A percentile compares a stretch with the other conserved stretches of the same genome.
phyloP scores from a whole-genome alignment of 2,888 invertebrate genomes.

The Cataglyphis altisquamis region DNA sequence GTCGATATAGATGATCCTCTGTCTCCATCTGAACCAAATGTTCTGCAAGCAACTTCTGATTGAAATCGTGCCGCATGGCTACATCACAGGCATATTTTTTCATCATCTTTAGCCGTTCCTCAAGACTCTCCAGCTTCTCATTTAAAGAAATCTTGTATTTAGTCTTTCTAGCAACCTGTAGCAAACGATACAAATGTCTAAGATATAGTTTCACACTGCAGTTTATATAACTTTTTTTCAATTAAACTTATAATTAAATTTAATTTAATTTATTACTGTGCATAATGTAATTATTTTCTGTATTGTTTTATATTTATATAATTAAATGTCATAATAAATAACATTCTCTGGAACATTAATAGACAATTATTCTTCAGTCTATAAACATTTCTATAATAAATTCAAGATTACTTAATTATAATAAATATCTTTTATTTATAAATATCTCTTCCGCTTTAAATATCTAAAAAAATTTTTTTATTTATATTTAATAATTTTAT shows the following conservation, averaged over 20 bases:
- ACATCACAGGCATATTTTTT: slow-evolving; percentile 87
- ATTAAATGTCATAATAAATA: background rate
- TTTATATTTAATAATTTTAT: background rate
- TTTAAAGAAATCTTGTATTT: slow-evolving; percentile 87
- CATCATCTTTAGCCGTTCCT: slow-evolving; percentile 85
- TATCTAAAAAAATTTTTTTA: background rate
- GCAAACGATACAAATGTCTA: background rate
- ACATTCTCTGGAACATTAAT: background rate
- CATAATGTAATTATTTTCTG: background rate
- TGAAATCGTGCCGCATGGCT: slow-evolving; percentile 87
- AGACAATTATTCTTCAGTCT: background rate
- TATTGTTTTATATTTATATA: background rate
- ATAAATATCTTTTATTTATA: background rate
- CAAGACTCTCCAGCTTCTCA: slow-evolving; percentile 85
- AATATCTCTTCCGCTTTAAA: background rate
- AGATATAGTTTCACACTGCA: background rate
- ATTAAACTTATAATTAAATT: slow-evolving; percentile 5
- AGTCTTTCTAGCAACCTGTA: slow-evolving; percentile 86
- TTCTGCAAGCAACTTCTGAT: slow-evolving; percentile 90
- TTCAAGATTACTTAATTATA: background rate
- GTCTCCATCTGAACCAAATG: slow-evolving; percentile 91
- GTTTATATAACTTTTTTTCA: background rate
- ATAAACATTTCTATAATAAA: background rate
- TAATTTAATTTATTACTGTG: background rate
- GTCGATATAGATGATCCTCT: slow-evolving; percentile 89